Conservation (phyloP, 2,113 vertebrate species). For the Anser brachyrhynchus region DNA sequence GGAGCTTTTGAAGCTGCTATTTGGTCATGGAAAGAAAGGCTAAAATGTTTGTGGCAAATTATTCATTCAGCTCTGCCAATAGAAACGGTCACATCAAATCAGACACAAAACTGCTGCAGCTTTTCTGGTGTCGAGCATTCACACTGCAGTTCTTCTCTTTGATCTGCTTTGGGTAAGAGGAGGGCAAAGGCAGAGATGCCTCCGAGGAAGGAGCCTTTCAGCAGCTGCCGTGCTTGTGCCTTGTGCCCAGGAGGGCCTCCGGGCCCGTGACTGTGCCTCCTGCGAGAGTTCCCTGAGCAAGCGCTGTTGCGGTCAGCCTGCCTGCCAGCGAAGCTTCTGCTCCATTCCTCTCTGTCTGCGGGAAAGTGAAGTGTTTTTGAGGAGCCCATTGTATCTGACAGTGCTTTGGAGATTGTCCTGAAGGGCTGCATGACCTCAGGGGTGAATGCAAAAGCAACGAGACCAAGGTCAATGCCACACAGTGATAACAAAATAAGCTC, state of each 20-base stretch:
- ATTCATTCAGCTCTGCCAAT: background rate
- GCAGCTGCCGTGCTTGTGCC: background rate
- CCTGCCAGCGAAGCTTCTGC: no score
- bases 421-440: background rate
- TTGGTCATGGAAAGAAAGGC: background rate
- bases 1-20: background rate
- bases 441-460: background rate
- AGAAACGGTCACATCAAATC: background rate
- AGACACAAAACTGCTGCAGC: background rate
- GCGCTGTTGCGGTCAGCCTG: background rate
- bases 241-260: background rate
- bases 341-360: background rate
- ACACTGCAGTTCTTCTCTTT: background rate
- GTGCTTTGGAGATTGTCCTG: background rate
- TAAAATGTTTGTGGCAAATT: background rate
- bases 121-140: background rate
- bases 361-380: background rate
- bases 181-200: background rate
- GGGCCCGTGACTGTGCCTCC: background rate
- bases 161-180: background rate
- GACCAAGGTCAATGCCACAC: no score
- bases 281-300: background rate
- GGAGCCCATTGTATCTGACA: fast-evolving
- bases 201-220: background rate
- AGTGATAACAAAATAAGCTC: background rate